Conservation (phyloP, 2,113 vertebrate species). For the Esox niger region DNA sequence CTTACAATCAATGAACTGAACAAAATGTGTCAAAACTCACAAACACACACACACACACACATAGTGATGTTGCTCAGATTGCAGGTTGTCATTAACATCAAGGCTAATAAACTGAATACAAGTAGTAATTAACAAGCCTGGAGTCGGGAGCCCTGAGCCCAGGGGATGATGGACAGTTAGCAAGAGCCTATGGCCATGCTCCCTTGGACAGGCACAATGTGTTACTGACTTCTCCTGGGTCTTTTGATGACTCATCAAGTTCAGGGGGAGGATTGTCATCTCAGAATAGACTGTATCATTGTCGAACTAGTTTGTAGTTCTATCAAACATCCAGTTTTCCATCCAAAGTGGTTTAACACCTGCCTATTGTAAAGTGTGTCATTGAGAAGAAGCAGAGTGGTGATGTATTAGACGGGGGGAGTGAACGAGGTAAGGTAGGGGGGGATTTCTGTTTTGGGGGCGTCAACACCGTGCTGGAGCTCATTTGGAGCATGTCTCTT, state of each 20-base stretch:
- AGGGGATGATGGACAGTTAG: slow-evolving; percentile 13
- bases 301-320: neutral
- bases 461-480: slow-evolving; percentile 3
- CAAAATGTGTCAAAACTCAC: slow-evolving; percentile 13
- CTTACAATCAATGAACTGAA: slow-evolving; percentile 26
- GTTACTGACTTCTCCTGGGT: neutral
- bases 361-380: slow-evolving; percentile 7
- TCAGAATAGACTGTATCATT: neutral
- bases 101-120: slow-evolving; percentile 8
- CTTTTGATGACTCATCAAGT: neutral
- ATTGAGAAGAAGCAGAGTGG: neutral
- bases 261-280: neutral
- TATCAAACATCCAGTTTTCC: slow-evolving; percentile 3
- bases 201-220: neutral
- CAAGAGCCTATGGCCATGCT: slow-evolving; percentile 1
- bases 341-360: neutral
- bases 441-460: slow-evolving; percentile 26
- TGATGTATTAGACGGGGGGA: neutral
- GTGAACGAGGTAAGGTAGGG: neutral
- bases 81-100: slow-evolving; percentile 29
- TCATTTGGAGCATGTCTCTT: slow-evolving; percentile 27
- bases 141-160: neutral
- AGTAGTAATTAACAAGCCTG: neutral
- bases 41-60: neutral
- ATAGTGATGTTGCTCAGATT: slow-evolving; percentile 15